A percentile compares a stretch with the other conserved stretches of the same genome.
These are phyloP conservation scores for Rhynchomys soricoides DNA, from an alignment of 2,113 vertebrate genomes.

Conservation along the genomic window DNA sequence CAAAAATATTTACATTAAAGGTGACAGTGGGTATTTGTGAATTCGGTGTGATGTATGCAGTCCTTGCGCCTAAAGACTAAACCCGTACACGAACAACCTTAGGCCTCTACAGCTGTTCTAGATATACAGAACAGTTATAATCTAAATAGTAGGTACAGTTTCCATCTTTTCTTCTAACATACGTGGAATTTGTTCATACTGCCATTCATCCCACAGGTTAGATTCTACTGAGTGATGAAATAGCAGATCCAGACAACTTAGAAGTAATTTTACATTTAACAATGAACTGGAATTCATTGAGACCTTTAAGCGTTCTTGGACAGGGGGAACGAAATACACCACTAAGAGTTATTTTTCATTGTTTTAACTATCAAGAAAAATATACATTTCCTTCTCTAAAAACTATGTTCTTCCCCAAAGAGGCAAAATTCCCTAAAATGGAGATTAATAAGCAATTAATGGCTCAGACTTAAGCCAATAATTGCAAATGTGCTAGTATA, in stretches of 20 bases:
- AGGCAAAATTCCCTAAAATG: constrained; percentile 52
- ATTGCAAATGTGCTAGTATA: constrained; percentile 70
- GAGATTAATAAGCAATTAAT: constrained; percentile 79
- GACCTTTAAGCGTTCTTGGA: constrained; percentile 15
- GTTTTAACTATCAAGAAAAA: constrained; percentile 26
- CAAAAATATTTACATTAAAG: background rate
- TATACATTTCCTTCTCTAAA: constrained; percentile 49
- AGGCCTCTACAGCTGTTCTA: background rate
- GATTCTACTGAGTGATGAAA: constrained; percentile 35
- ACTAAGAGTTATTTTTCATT: background rate
- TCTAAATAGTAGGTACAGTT: background rate
- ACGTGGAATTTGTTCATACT: constrained; percentile 11
- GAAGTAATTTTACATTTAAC: constrained; percentile 32
- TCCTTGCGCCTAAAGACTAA: background rate
- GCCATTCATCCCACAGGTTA: background rate
- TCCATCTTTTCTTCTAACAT: background rate
- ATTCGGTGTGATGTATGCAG: background rate
- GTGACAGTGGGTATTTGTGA: background rate
- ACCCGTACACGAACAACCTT: background rate
- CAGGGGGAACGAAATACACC: background rate
- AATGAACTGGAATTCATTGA: background rate
- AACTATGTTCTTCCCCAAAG: background rate
- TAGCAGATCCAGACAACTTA: constrained; percentile 36
- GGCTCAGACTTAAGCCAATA: constrained; percentile 73
- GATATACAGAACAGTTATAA: too few relatives aligned